Evolutionary conservation across 1,140 invertebrate genomes (phyloP).

Genomic region (Drosophila albomicans): DNA sequence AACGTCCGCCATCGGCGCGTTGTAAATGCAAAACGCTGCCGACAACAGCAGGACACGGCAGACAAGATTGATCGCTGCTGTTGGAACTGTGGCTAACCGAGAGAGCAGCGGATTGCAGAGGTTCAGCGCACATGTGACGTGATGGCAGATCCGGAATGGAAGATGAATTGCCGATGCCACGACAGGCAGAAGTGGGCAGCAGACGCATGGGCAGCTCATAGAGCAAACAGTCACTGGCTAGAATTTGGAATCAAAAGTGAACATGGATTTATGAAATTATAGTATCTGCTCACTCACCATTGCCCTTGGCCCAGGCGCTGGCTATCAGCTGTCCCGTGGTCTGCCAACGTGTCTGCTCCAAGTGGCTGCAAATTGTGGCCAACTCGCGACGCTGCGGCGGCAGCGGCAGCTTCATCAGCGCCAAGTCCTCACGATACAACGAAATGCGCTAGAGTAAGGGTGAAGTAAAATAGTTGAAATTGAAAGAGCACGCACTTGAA

Average conservation of each 20-base stretch:
- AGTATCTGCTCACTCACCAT: conserved; percentile 38
- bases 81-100: conserved; percentile 35
- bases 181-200: conserved; percentile 51
- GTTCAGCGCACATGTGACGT: conserved; percentile 49
- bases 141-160: conserved; percentile 34
- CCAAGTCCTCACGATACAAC: conserved; percentile 46
- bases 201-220: conserved; percentile 70
- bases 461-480: no score
- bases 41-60: conserved; percentile 53
- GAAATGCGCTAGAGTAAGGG: conserved; percentile 34
- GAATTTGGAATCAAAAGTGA: neutral
- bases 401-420: conserved; percentile 37
- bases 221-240: conserved; percentile 61
- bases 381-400: conserved; percentile 27
- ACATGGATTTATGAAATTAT: no score
- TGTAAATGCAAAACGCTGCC: conserved; percentile 61
- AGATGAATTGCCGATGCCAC: conserved; percentile 24
- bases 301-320: conserved; percentile 61
- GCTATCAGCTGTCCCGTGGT: conserved; percentile 53
- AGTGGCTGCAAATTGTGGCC: conserved; percentile 51
- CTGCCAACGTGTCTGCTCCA: conserved; percentile 59
- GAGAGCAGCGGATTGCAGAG: conserved; percentile 6
- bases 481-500: neutral
- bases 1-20: conserved; percentile 55
- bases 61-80: conserved; percentile 38